Evolutionary conservation across 64 coral and sea anemone genomes (phyloP), one percentile per base, ranked within the genome.

Genomic region (Orbicella faveolata): DNA sequence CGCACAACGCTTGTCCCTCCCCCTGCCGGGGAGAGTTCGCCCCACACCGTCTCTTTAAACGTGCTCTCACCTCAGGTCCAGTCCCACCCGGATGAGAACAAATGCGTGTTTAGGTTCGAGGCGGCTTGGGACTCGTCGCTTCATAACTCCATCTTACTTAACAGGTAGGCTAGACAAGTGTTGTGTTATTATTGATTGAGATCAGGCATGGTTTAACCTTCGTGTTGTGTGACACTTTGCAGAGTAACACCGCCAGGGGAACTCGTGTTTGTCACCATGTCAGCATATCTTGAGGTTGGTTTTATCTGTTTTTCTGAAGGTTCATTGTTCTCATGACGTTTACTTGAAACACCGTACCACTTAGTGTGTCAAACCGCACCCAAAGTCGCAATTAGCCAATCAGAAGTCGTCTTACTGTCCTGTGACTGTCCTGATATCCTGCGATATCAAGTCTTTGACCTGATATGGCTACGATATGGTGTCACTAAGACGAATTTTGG

Each of bases 81-180:
- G 88, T 99, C 97, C 37, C 97, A 99, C 88, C 97, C 97, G 21
- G 89, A 93, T 63, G 97, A 99, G 35, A 86, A 95, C 19, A 95
- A 81, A 36, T 95, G 91, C 34, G 86, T 99, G 26, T 96, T 95
- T 76, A 95, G 95, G 36, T 99, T 99, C 33, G 97, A 99, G 75
- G 90, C 94, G 11, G 83, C 97, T 52, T 99, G 97, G 97, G 97
- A 99, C 67, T 95, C 97, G 20, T 99, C 97, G 34, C 78, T 99
- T n/a, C 97, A 99, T 66, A 96, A 95, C 74, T 99, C 97, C 16
- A 63, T 84, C 44, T 61, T 93, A 3, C 62, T 99, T 61, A 93
- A 99, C 61, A 99, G 94, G 97, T 99, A 93, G 25, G 19, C 23
- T 70, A 11, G 67, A 33, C 5, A 26, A 26, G 6, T 70, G 21